These are phyloP conservation scores for Drosophila baimaii DNA, from an alignment of 1,140 invertebrate genomes.

Conservation along the genomic window DNA sequence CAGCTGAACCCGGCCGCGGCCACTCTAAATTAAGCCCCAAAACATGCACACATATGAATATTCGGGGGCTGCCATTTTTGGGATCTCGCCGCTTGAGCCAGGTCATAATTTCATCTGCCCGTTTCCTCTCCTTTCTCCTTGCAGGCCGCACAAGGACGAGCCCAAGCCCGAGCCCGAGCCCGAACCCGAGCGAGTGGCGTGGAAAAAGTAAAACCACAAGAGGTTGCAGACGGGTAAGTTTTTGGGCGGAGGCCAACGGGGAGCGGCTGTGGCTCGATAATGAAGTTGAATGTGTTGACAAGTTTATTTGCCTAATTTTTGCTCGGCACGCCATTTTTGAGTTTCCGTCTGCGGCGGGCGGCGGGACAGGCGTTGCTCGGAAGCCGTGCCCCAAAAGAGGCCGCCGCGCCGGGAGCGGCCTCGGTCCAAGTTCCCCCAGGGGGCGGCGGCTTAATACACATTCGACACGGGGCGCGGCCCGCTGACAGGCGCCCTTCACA, in stretches of 20 bases:
- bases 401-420: slow-evolving; percentile 47
- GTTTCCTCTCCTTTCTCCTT: background rate
- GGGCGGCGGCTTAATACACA: slow-evolving; percentile 23
- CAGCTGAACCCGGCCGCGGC: slow-evolving; percentile 19
- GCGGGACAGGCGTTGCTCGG: background rate
- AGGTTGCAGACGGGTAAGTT: slow-evolving; percentile 48
- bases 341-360: slow-evolving; percentile 22
- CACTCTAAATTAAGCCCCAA: slow-evolving; percentile 49
- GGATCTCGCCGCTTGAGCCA: slow-evolving; percentile 25
- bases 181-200: background rate
- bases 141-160: slow-evolving; percentile 24
- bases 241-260: slow-evolving; percentile 23
- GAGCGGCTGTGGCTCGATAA: slow-evolving; percentile 53
- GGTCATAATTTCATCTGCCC: slow-evolving; percentile 17
- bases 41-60: slow-evolving; percentile 54
- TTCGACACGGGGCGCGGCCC: slow-evolving; percentile 33
- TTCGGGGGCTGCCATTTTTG: slow-evolving; percentile 9
- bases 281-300: slow-evolving; percentile 75
- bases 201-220: slow-evolving; percentile 19
- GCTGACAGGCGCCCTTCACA: slow-evolving; percentile 49
- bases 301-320: slow-evolving; percentile 73
- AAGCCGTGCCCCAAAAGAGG: slow-evolving; percentile 35
- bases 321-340: slow-evolving; percentile 66
- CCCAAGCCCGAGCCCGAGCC: background rate
- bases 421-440: slow-evolving; percentile 7